These are phyloP conservation scores for Tachystola acroxantha DNA, from an alignment of 2,888 invertebrate genomes.

Conservation along the genomic window DNA sequence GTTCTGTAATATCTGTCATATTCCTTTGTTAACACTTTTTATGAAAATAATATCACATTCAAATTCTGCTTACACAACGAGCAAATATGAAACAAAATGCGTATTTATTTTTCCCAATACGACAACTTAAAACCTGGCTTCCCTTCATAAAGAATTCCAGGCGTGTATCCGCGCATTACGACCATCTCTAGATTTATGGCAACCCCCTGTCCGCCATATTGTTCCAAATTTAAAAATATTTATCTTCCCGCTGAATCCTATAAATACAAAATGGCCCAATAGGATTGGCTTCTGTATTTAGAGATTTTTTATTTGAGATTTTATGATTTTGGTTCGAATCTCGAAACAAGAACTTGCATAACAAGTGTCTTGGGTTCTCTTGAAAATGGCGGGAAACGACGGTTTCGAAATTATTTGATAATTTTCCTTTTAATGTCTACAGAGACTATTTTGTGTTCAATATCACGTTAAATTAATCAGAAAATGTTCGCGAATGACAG, in stretches of 20 bases:
- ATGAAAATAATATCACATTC: too few relatives aligned
- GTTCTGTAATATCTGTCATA: too few relatives aligned
- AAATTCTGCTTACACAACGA: constrained; percentile 1
- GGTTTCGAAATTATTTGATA: too few relatives aligned
- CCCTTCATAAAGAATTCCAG: constrained; percentile 70
- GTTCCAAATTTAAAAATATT: constrained; percentile 73
- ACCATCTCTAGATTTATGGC: constrained; percentile 71
- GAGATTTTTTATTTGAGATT: constrained; percentile 41
- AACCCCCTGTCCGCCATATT: constrained; percentile 70
- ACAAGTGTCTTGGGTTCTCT: too few relatives aligned
- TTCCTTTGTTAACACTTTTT: too few relatives aligned
- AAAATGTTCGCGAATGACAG: too few relatives aligned
- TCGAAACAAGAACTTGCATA: too few relatives aligned
- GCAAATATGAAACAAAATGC: constrained; percentile 12
- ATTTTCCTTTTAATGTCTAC: too few relatives aligned
- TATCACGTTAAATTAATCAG: too few relatives aligned
- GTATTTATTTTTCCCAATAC: constrained; percentile 45
- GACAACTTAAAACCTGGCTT: constrained; percentile 42
- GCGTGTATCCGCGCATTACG: constrained; percentile 67
- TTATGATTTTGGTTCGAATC: constrained; percentile 33
- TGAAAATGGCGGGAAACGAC: too few relatives aligned
- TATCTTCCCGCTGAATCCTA: constrained; percentile 47
- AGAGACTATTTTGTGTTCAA: too few relatives aligned
- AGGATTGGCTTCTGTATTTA: constrained; percentile 31
- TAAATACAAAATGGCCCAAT: constrained; percentile 24